These are phyloP conservation scores for Halcyon senegalensis DNA, from an alignment of 2,113 vertebrate genomes.

Conservation along the genomic window DNA sequence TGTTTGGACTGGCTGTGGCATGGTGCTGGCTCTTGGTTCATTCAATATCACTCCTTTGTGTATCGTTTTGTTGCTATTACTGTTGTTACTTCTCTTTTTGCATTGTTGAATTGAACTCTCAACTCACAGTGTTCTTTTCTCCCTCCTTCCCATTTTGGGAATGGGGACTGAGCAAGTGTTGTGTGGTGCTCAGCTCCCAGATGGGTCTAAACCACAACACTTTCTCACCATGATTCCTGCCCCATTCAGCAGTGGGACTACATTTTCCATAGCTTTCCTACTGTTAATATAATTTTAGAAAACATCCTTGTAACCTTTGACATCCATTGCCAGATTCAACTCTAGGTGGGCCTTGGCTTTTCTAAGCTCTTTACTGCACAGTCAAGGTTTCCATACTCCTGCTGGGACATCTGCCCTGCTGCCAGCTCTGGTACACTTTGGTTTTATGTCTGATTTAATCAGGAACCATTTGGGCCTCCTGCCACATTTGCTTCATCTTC, in stretches of 20 bases:
- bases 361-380: neutral
- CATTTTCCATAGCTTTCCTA: neutral
- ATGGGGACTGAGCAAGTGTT: too few relatives aligned
- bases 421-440: accelerated
- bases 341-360: neutral
- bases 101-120: too few relatives aligned
- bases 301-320: neutral
- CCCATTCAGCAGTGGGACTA: neutral
- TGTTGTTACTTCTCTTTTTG: too few relatives aligned
- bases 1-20: too few relatives aligned
- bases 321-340: neutral
- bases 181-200: too few relatives aligned
- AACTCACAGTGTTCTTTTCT: too few relatives aligned
- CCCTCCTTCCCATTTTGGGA: too few relatives aligned
- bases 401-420: accelerated
- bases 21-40: too few relatives aligned
- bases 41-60: too few relatives aligned
- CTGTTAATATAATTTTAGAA: neutral
- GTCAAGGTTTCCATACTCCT: neutral
- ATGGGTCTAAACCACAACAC: too few relatives aligned
- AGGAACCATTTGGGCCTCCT: neutral
- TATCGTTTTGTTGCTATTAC: too few relatives aligned
- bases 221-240: neutral
- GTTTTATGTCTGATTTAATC: neutral
- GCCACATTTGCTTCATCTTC: neutral